Conservation (phyloP, 2,888 invertebrate species). For the Stenolophus ochropezus region DNA sequence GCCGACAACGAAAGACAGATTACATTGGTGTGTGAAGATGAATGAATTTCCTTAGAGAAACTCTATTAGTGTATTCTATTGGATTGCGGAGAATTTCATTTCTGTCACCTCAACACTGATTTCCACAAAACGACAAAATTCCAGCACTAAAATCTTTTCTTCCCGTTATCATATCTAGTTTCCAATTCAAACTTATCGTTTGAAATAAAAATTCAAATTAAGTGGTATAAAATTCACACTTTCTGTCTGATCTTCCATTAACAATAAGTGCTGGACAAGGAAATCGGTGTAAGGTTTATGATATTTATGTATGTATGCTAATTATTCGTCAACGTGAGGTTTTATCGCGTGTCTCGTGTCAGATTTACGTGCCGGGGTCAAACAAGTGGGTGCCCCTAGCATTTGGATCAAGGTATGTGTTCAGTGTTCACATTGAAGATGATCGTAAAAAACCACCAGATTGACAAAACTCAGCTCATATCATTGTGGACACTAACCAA, state of each 20-base stretch:
- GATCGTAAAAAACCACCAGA: constrained; percentile 20
- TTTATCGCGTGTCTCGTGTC: constrained; percentile 7
- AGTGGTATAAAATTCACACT: constrained; percentile 12
- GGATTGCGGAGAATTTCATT: neutral
- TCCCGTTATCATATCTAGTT: constrained; percentile 25
- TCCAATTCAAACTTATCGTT: constrained; percentile 21
- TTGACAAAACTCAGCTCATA: constrained; percentile 20
- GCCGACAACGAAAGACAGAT: too few relatives aligned
- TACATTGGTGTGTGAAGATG: neutral
- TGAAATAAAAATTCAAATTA: constrained; percentile 33
- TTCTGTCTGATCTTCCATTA: constrained; percentile 20
- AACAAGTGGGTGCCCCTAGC: constrained; percentile 26
- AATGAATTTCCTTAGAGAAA: neutral
- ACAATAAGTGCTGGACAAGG: constrained; percentile 20
- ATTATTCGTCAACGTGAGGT: constrained; percentile 22
- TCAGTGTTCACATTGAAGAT: constrained; percentile 29
- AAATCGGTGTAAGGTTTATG: constrained; percentile 36
- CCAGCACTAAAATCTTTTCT: neutral
- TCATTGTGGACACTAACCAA: neutral
- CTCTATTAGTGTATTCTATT: too few relatives aligned
- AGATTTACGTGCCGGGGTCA: constrained; percentile 30
- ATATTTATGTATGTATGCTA: constrained; percentile 39
- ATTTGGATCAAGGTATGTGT: constrained; percentile 31
- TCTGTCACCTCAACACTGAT: neutral
- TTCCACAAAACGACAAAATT: neutral